These are phyloP conservation scores for Eutrigla gurnardus DNA, from an alignment of 2,797 vertebrate genomes.

Conservation along the genomic window DNA sequence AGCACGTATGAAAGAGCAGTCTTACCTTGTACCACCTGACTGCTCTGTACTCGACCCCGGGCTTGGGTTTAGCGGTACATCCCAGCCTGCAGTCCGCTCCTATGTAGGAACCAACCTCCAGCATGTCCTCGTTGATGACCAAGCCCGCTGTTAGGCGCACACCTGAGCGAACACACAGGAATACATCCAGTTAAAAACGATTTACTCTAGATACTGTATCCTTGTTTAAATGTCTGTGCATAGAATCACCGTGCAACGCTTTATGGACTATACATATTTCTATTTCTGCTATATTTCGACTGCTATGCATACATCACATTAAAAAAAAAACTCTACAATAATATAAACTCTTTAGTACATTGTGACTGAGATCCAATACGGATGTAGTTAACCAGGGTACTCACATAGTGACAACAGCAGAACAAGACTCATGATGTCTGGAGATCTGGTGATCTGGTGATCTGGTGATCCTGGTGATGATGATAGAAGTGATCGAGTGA, in stretches of 20 bases:
- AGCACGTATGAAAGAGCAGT: no score
- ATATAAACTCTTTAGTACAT: background rate
- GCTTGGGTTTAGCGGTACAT: conserved; percentile 47
- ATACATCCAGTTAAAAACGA: no score
- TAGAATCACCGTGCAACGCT: no score
- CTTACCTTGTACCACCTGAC: conserved; percentile 80
- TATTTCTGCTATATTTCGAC: no score
- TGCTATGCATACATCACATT: no score
- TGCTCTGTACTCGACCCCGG: conserved; percentile 59
- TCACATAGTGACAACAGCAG: background rate
- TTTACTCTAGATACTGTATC: no score
- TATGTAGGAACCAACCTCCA: accelerated
- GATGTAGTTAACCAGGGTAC: background rate
- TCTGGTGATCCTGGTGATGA: background rate
- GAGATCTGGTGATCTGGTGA: background rate
- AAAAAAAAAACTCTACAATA: no score
- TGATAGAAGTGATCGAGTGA: no score
- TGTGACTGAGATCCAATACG: background rate
- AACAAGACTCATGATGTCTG: background rate
- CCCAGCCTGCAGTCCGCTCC: conserved; percentile 29
- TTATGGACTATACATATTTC: no score
- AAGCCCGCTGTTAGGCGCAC: background rate
- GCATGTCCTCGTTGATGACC: accelerated
- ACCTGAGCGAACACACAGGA: background rate
- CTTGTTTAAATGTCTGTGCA: no score